Evolutionary conservation across 2,113 vertebrate species (phyloP).

Genomic region (Rhinopomastus cyanomelas): DNA sequence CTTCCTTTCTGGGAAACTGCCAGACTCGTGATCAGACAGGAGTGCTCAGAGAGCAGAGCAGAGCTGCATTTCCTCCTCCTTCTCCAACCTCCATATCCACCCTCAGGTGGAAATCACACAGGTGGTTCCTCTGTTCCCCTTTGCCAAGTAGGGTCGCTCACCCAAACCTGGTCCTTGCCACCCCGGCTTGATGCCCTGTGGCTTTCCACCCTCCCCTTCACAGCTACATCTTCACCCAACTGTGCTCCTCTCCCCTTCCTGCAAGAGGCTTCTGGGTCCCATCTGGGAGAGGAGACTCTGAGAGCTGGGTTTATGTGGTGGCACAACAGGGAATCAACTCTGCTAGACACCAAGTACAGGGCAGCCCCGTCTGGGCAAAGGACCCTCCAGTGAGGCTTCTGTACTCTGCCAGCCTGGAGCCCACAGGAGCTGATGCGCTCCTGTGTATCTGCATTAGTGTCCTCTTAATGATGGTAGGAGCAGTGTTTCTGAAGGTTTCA

Average conservation of each 20-base stretch:
- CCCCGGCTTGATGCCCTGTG: background rate
- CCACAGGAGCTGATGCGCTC: background rate
- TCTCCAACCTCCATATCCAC: background rate
- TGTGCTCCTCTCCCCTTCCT: background rate
- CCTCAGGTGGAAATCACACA: background rate
- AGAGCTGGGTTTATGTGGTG: background rate
- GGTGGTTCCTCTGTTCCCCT: background rate
- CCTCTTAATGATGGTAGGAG: background rate
- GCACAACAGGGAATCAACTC: background rate
- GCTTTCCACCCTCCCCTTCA: background rate
- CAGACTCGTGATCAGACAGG: background rate
- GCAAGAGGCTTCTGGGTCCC: background rate
- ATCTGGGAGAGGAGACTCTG: background rate
- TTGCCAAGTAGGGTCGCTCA: background rate
- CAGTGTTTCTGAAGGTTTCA: background rate
- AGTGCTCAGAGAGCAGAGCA: background rate
- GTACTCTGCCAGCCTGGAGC: background rate
- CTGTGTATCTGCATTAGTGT: background rate
- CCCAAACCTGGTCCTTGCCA: background rate
- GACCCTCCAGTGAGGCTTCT: no score
- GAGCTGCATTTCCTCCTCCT: background rate
- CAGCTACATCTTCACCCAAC: background rate
- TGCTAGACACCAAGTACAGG: background rate
- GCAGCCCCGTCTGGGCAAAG: background rate
- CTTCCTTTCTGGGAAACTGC: background rate